Evolutionary conservation across 2,797 vertebrate species (phyloP).

Genomic region (Aphelocoma californica): DNA sequence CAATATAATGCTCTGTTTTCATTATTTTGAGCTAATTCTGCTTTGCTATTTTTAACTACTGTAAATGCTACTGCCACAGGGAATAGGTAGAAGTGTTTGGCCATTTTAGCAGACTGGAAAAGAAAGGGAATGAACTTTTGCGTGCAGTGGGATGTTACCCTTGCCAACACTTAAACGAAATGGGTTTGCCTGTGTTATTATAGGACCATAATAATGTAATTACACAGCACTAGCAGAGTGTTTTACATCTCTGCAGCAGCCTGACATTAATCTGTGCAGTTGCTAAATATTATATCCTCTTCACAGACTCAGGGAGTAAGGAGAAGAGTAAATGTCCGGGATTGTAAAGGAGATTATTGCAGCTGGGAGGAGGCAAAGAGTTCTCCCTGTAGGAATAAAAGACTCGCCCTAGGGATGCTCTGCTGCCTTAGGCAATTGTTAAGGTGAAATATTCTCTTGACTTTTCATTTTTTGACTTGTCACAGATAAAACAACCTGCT

Average conservation of each 20-base stretch:
- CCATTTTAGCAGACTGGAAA: constrained; percentile 38
- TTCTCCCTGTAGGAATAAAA: not conserved
- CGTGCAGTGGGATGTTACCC: constrained; percentile 7
- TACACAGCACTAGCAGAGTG: not conserved
- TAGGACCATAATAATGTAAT: constrained; percentile 56
- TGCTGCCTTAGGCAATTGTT: not conserved
- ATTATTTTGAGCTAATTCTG: constrained; percentile 4
- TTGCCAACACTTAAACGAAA: constrained; percentile 43
- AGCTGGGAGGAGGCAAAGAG: not conserved
- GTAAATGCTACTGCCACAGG: constrained; percentile 28
- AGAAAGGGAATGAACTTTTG: constrained; percentile 39
- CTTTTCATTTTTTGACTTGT: not conserved
- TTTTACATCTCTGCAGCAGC: constrained; percentile 29
- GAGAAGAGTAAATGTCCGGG: not conserved
- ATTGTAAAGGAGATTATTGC: not conserved
- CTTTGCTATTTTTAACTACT: constrained; percentile 50
- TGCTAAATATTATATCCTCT: not conserved
- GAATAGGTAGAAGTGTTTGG: constrained; percentile 52
- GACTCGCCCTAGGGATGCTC: not conserved
- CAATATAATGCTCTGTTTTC: constrained; percentile 17
- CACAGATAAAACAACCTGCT: accelerated
- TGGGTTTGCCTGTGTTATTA: constrained; percentile 56
- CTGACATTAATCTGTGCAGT: constrained; percentile 16
- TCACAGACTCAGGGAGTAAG: not conserved
- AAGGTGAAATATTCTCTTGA: not conserved